These are phyloP conservation scores for Erebia ligea DNA, from an alignment of 2,888 invertebrate species.

Conservation along the genomic window DNA sequence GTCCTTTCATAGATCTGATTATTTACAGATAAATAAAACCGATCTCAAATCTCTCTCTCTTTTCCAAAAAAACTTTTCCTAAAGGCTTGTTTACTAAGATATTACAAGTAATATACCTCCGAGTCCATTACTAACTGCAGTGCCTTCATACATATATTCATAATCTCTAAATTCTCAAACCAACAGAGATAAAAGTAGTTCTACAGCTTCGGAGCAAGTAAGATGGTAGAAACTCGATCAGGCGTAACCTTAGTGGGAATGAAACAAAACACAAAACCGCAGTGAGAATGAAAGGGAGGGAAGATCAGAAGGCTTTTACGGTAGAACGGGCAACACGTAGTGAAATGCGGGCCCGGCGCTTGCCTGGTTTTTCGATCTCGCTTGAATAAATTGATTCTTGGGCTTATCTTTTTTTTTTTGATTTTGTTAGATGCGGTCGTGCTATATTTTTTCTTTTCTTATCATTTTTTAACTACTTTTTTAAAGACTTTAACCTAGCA, in stretches of 20 bases:
- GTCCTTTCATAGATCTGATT: too few relatives aligned
- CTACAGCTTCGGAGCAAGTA: conserved; percentile 77
- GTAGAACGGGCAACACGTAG: conserved; percentile 79
- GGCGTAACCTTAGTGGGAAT: conserved; percentile 63
- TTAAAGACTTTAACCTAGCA: background rate
- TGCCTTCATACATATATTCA: conserved; percentile 78
- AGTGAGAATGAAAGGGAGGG: conserved; percentile 58
- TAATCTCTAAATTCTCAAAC: conserved; percentile 73
- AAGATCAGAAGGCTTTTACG: conserved; percentile 81
- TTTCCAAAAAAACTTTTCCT: background rate
- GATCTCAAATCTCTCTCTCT: background rate
- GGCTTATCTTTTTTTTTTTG: conserved; percentile 76
- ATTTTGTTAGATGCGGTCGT: conserved; percentile 60
- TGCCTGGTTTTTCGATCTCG: conserved; percentile 78
- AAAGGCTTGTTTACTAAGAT: conserved; percentile 11
- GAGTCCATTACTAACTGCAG: conserved; percentile 70
- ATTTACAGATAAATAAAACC: too few relatives aligned
- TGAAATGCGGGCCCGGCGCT: conserved; percentile 75
- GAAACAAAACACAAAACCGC: conserved; percentile 38
- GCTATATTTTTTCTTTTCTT: conserved; percentile 30
- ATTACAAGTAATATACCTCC: conserved; percentile 31
- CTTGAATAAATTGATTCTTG: conserved; percentile 81
- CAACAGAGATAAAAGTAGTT: conserved; percentile 79
- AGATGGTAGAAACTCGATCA: conserved; percentile 82
- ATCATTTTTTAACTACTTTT: conserved; percentile 11